Evolutionary conservation across 2,888 invertebrate species (phyloP), one percentile per base, ranked within the genome.

Genomic region (Hipparchia semele): DNA sequence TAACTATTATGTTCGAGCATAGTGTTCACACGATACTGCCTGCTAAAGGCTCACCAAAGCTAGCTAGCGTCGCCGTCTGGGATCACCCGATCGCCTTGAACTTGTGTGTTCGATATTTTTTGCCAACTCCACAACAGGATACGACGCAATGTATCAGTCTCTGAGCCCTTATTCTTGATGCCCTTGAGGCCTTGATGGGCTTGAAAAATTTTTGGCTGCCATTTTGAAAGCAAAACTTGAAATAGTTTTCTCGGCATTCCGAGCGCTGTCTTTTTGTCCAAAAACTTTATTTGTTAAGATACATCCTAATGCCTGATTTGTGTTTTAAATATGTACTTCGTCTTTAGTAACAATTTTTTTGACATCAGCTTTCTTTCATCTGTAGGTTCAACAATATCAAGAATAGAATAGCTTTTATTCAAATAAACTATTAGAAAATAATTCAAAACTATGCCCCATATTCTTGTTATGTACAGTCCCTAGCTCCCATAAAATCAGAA

Each of bases 1-100:
- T 0, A 23, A 23, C 23, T 23, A 23, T 23, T 23, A 23, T 23
- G 1, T 23, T 23, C 23, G 23, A 23, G 23, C 23, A 23, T 23
- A 23, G 23, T 23, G 23, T 23, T 0, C 23, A 23, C 1, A 39
- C 39, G 39, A 2, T 80, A 76, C 78, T 78, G 80, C 77, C 77
- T 74, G 64, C 68, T 73, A 73, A 74, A 77, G 73, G 80, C 77
- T 77, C 73, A 67, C 68, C 73, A 73, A 74, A 77, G 73, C 77
- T 51, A 76, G 81, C 58, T 39, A 51, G 67, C 61, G 68, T 79
- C 82, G 81, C 75, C 82, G 81, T 75, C 81, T 85, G 87, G 91
- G 86, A 91, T 83, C 88, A 89, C 90, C 87, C 83, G 93, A 84
- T 93, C 75, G 86, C 93, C 93, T 94, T 94, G 93, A 94, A 93